Conservation (phyloP, 2,888 invertebrate species). For the Loripinus fragilis region DNA sequence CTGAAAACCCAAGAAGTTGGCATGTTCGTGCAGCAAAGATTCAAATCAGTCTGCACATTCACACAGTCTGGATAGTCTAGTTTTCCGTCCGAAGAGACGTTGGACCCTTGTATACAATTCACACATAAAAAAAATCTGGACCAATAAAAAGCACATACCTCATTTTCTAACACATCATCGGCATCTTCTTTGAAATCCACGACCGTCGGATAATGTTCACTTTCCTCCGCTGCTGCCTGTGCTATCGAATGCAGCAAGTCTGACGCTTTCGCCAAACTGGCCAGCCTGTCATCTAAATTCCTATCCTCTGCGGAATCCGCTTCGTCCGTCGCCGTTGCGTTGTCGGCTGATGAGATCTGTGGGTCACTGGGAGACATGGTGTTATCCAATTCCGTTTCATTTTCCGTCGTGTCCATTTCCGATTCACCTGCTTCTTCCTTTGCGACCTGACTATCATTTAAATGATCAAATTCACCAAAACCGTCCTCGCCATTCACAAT, state of each 20-base stretch:
- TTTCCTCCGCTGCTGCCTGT: constrained; percentile 52
- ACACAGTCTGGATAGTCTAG: too few relatives aligned
- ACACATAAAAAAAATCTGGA: too few relatives aligned
- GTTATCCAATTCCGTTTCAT: background rate
- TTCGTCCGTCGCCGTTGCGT: constrained; percentile 6
- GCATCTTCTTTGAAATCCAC: constrained; percentile 58
- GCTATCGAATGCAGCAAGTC: constrained; percentile 57
- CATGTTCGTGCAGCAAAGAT: too few relatives aligned
- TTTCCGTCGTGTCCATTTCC: constrained; percentile 7
- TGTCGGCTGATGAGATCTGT: constrained; percentile 21
- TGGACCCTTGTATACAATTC: too few relatives aligned
- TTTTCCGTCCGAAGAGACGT: too few relatives aligned
- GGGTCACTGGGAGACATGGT: constrained; percentile 9
- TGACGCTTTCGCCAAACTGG: constrained; percentile 56
- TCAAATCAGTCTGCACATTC: too few relatives aligned
- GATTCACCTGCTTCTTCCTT: background rate
- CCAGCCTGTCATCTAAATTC: constrained; percentile 52
- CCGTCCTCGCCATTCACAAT: constrained; percentile 26
- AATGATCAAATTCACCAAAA: background rate
- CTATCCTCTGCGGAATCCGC: background rate
- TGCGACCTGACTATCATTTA: constrained; percentile 13
- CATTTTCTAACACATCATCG: constrained; percentile 41
- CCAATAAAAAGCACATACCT: constrained; percentile 32
- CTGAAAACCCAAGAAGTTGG: too few relatives aligned
- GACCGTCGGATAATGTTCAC: constrained; percentile 28